Evolutionary conservation across 2,113 vertebrate genomes (phyloP), one percentile per base, ranked within the genome.

Genomic region (Prochilodus magdalenae): DNA sequence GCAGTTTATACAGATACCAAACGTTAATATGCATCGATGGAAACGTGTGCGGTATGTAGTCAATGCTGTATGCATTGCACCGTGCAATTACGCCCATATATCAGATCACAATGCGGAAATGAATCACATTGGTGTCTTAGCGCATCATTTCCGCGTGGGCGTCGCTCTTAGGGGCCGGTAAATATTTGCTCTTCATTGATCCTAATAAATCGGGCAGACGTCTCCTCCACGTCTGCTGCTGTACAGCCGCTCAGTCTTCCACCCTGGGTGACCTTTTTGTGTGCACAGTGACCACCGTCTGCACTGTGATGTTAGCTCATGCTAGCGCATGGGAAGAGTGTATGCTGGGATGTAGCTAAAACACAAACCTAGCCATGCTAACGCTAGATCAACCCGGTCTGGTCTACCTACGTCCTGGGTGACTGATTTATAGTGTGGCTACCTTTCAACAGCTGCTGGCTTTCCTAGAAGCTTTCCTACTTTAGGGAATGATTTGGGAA

Each of bases 171-270:
- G 70, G 62, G 62, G 29, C 36, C 40, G 18, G 40, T 51, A 82
- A 66, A 76, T 75, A 76, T 69, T 71, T 71, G 47, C 74, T 40
- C 40, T 71, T 66, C 57, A 71, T 83, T 83, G 77, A 77, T 63
- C 63, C 44, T 77, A 83, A 71, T 70, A 65, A 82, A 82, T n/a
- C 15, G 66, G 47, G 26, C 59, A 47, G 36, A 77, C 26, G 55
- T 40, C 59, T 73, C 71, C 72, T 53, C 74, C 79, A 67, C 74
- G 80, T 67, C 72, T 53, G 29, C 16, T 1, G 30, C 71, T 33
- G 30, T n/a, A 18, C 24, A 60, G 57, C 24, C 6, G 24, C 22
- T 26, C 57, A 24, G 5, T 60, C 57, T 60, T n/a, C n/a, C n/a
- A 26, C 36, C 74, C 65, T 77, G 51, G 47, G 40, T 72, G 65